Conservation (phyloP, 2,888 invertebrate species). For the Acleris emargana region DNA sequence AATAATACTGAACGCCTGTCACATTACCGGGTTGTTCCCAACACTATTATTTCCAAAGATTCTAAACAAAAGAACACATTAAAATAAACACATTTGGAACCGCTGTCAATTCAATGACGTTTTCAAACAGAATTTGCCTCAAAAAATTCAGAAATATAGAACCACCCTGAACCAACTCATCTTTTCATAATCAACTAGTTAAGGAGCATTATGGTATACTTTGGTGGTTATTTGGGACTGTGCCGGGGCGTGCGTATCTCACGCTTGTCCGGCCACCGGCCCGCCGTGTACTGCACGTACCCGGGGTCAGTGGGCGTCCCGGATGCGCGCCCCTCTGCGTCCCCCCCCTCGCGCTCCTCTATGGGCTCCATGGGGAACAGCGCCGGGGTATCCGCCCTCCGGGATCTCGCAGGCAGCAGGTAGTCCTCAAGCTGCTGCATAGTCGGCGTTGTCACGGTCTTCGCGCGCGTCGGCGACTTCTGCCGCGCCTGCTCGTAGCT, state of each 20-base stretch:
- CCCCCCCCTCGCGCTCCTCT: conserved; percentile 66
- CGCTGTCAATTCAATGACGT: conserved; percentile 1
- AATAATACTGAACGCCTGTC: conserved; percentile 33
- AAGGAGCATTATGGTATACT: conserved; percentile 20
- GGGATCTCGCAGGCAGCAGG: conserved; percentile 63
- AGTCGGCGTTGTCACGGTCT: conserved; percentile 71
- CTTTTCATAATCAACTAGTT: background rate
- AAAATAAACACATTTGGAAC: conserved; percentile 9
- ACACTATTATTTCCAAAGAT: conserved; percentile 20
- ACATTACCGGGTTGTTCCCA: conserved; percentile 22
- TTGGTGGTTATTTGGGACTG: conserved; percentile 69
- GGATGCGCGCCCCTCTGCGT: conserved; percentile 70
- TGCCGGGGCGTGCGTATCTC: conserved; percentile 84
- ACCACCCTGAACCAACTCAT: background rate
- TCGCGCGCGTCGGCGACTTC: conserved; percentile 68
- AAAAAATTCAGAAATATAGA: background rate
- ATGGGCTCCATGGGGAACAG: conserved; percentile 82
- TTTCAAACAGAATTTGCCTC: background rate
- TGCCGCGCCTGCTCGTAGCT: conserved; percentile 62
- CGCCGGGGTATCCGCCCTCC: conserved; percentile 70
- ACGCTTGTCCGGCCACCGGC: conserved; percentile 85
- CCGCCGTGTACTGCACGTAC: conserved; percentile 88
- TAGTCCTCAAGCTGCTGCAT: conserved; percentile 79
- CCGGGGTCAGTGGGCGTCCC: conserved; percentile 90
- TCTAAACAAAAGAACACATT: conserved; percentile 9